Conservation (phyloP, 2,113 vertebrate genomes). For the Euleptes europaea region DNA sequence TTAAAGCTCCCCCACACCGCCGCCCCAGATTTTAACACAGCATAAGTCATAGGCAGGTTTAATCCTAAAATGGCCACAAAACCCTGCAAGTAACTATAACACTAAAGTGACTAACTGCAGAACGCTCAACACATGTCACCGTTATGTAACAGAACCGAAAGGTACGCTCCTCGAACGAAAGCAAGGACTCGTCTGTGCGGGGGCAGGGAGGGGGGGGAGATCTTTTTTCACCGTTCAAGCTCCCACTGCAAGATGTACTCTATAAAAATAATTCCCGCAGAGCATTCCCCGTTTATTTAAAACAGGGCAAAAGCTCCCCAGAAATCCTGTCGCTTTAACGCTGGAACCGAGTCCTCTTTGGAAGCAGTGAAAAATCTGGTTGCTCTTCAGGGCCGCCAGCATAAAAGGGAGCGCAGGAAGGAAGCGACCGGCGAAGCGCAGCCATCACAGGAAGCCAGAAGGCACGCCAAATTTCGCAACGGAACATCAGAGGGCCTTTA, state of each 20-base stretch:
- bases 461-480: background rate
- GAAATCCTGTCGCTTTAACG: background rate
- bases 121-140: conserved; percentile 1
- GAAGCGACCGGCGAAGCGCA: background rate
- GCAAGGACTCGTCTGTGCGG: background rate
- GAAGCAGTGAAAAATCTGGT: background rate
- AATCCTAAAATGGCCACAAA: background rate
- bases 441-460: background rate
- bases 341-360: background rate
- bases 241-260: background rate
- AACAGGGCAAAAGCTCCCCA: background rate
- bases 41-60: conserved; percentile 1
- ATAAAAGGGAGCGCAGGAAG: background rate
- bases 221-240: background rate
- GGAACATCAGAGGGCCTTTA: background rate
- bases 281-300: background rate
- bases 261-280: background rate
- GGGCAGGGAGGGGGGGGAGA: background rate
- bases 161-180: background rate
- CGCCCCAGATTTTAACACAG: background rate
- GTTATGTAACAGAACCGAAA: background rate
- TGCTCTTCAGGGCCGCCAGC: background rate
- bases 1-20: background rate
- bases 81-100: background rate
- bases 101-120: background rate